Base-by-base conservation (phyloP, 2,888 invertebrate genomes). In the Tholera decimalis region DNA sequence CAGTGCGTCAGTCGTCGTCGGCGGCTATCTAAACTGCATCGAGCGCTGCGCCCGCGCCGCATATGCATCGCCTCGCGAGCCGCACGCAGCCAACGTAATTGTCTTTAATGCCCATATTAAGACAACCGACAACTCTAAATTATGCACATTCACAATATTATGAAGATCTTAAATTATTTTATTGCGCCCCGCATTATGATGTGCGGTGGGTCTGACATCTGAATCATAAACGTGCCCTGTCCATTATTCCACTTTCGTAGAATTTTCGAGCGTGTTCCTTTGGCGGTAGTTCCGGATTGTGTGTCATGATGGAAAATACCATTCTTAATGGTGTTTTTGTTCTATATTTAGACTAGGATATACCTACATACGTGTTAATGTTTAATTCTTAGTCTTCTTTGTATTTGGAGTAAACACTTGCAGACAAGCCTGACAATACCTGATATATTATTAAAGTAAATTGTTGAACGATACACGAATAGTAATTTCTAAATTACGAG, bases 21-120 rank as follows among this genome's bases (percentile, higher is more conserved):
- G 64, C 60, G 85, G 87, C 88, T 92, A 93, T 93, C 92, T 93
- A 86, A 92, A 93, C 90, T 90, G 90, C 92, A 91, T 91, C 89
- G 84, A 80, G 80, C 79, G 77, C 72, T 65, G 83, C 79, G 85
- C 79, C 67, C 69, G 80, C 67, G 66, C 61, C 72, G 64, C 68
- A 49, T 71, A 75, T 76, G 80, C 78, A 77, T 64, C 79, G 80
- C 74, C 84, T 79, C 85, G 80, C 79, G 69, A 80, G 74, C 82
- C 79, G 80, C 86, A 85, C 83, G 84, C 83, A 77, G 81, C 83
- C 83, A 86, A 84, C 82, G 87, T 87, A 83, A 89, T 88, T 89
- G 89, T 88, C 84, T 85, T 86, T 87, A 89, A 91, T 91, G 90
- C 83, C 91, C 91, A 89, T 92, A 90, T 91, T 87, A 86, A 88